Percentiles rank a stretch among this genome's conserved stretches.
phyloP scores from a whole-genome alignment of 2,888 invertebrate genomes.

The Hirtodrosophila alboralis region DNA sequence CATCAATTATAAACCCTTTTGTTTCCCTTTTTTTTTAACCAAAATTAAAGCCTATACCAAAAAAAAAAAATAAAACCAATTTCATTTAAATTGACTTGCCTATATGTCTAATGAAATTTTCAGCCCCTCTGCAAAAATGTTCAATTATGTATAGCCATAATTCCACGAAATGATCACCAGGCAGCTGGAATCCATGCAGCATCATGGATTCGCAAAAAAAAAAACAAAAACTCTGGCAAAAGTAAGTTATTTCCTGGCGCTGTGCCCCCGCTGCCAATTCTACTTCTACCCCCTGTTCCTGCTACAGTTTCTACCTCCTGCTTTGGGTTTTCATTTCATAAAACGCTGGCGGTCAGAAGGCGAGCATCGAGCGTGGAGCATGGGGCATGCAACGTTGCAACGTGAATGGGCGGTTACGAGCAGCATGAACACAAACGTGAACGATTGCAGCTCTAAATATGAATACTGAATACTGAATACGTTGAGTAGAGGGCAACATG shows the following conservation, averaged over 20 bases:
- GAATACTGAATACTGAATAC: conserved; percentile 37
- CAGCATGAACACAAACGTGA: conserved; percentile 32
- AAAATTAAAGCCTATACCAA: too few species aligned
- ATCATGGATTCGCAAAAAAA: too few species aligned
- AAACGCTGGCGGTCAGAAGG: conserved; percentile 63
- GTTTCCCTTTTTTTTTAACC: too few species aligned
- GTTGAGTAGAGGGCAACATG: conserved; percentile 38
- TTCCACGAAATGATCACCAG: conserved; percentile 33
- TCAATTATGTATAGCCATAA: conserved; percentile 34
- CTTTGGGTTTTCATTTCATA: conserved; percentile 46
- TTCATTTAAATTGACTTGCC: conserved; percentile 18
- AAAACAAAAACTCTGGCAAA: conserved; percentile 50
- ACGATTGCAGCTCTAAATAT: conserved; percentile 44
- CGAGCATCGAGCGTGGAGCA: conserved; percentile 57
- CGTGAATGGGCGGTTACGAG: conserved; percentile 34
- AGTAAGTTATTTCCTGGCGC: conserved; percentile 79
- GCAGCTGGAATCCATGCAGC: conserved; percentile 27
- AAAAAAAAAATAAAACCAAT: not conserved
- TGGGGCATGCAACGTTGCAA: conserved; percentile 45
- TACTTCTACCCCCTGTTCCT: not conserved
- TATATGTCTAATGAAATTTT: conserved; percentile 21
- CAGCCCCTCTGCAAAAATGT: conserved; percentile 15
- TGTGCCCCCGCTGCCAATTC: conserved; percentile 23
- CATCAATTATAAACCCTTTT: not conserved
- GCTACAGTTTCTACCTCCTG: conserved; percentile 2